Conservation (phyloP, 2,888 invertebrate genomes). For the Thecocarcelia acutangulata region DNA sequence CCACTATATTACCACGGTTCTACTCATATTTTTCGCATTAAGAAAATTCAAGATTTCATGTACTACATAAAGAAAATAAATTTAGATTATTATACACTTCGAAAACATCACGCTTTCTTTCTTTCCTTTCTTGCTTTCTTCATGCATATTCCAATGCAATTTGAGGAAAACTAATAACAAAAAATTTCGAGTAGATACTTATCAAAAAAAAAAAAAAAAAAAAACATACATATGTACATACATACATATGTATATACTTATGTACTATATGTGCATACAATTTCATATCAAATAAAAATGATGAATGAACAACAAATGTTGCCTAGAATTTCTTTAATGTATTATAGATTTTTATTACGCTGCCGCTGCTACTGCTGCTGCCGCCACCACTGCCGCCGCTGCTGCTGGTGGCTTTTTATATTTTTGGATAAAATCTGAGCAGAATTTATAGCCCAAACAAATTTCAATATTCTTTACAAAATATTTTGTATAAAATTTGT, state of each 20-base stretch:
- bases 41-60: slow-evolving; percentile 50
- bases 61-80: slow-evolving; percentile 40
- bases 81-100: slow-evolving; percentile 42
- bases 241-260: too few relatives aligned
- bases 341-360: slow-evolving; percentile 33
- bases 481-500: slow-evolving; percentile 4
- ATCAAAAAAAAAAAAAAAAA: slow-evolving; percentile 4
- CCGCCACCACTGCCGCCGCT: neutral
- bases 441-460: slow-evolving; percentile 4
- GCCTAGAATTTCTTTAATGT: slow-evolving; percentile 44
- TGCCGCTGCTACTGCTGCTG: neutral
- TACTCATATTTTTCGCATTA: slow-evolving; percentile 55
- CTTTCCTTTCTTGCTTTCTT: neutral
- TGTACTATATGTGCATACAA: neutral
- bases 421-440: slow-evolving; percentile 9
- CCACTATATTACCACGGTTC: slow-evolving; percentile 59
- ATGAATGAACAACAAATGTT: slow-evolving; percentile 71
- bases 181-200: too few relatives aligned
- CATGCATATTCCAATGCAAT: slow-evolving; percentile 48
- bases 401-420: slow-evolving; percentile 1
- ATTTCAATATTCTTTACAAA: slow-evolving; percentile 25
- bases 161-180: slow-evolving; percentile 43
- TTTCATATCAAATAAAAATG: slow-evolving; percentile 60
- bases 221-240: neutral
- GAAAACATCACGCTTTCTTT: neutral